Base-by-base conservation (phyloP, 1,140 invertebrate genomes). In the Brachionus rotundiformis region DNA sequence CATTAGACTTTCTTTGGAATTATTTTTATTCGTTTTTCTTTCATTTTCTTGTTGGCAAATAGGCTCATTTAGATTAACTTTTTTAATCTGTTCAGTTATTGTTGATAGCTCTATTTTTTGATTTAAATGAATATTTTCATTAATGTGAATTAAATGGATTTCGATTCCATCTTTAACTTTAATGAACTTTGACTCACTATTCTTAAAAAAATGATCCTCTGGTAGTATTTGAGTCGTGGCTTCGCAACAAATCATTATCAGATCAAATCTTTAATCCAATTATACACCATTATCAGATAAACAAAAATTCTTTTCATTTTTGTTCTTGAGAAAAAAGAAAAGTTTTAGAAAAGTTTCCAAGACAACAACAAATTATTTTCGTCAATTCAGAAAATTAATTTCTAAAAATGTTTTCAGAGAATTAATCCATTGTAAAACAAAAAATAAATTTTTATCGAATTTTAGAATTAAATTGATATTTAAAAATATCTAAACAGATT, bases 291-390 rank as follows among this genome's bases (percentile, higher is more conserved):
- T 29, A 11, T 29, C 25, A 63, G 61, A 63, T 29, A 63, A 63
- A 63, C 11, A 68, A 68, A 68, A 36, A 36, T 5, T 36, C 8
- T 33, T 33, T 29, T 29, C 61, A 29, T 63, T 63, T 10, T 41
- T 41, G 10, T 41, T 41, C 10, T 41, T n/a, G n/a, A n/a, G n/a
- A 16, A 59, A 16, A 68, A 68, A 68, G n/a, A 33, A 33, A 33
- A 36, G 27, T 33, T 36, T 10, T 27, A 23, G 10, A 59, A 59
- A 59, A 68, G 63, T 68, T 68, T 16, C 63, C 31, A 68, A 68
- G 63, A 33, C 63, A 68, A 68, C 63, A 33, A 36, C 11, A 25
- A 63, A 54, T 54, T 68, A 39, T 68, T 68, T 68, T 68, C 2
- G 11, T 33, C 5, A 16, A 33, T 36, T 36, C 33, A 29, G 16